phyloP scores from a whole-genome alignment of 2,888 invertebrate genomes.

The Eupithecia dodoneata region DNA sequence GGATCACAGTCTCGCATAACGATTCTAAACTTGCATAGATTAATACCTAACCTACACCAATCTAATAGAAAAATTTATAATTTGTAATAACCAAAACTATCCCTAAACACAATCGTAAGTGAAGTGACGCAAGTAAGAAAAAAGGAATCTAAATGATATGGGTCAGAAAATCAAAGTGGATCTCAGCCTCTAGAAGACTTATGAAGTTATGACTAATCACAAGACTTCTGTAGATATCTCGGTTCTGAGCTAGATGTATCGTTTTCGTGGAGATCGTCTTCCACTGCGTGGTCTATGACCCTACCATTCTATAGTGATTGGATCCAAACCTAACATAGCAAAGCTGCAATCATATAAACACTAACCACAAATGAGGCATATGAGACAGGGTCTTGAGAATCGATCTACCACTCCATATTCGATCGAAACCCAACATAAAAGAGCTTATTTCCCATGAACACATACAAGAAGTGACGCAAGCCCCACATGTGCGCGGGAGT shows the following conservation, averaged over 20 bases:
- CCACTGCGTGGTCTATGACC: not conserved
- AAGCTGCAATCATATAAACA: not conserved
- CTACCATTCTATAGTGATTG: not conserved
- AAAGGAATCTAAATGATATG: not conserved
- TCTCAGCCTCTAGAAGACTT: not conserved
- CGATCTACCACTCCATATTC: not conserved
- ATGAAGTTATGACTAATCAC: not conserved
- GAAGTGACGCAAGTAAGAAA: not conserved
- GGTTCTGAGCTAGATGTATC: not conserved
- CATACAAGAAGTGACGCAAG: constrained; percentile 10
- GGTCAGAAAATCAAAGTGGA: not conserved
- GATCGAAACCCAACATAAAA: not conserved
- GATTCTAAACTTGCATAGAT: not conserved
- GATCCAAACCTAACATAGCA: not conserved
- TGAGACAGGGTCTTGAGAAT: not conserved
- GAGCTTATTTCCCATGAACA: constrained; percentile 12
- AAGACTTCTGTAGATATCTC: not conserved
- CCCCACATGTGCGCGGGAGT: constrained; percentile 57
- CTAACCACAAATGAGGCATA: constrained; percentile 11
- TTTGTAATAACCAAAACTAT: not conserved
- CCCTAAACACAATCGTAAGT: not conserved
- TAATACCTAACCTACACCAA: not conserved
- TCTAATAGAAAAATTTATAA: not conserved
- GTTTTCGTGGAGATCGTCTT: not conserved
- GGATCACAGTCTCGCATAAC: not conserved